Conservation (phyloP, 2,888 invertebrate species). For the Drosophila percnosoma region DNA sequence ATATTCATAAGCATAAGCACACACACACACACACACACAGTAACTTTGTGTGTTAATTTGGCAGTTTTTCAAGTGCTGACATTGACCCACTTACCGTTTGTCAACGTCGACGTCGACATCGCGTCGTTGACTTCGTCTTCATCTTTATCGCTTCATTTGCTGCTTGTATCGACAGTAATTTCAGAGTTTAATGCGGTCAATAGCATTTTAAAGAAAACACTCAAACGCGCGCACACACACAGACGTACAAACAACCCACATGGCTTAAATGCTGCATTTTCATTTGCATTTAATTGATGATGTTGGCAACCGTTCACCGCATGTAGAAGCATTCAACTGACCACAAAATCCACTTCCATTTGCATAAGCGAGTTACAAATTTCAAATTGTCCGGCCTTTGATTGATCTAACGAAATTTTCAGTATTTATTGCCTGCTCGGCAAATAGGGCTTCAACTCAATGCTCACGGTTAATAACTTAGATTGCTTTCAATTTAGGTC, state of each 20-base stretch:
- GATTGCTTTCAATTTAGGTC: neutral
- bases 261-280: slow-evolving; percentile 5
- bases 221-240: slow-evolving; percentile 1
- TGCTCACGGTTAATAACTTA: neutral
- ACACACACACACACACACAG: neutral
- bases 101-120: slow-evolving; percentile 53
- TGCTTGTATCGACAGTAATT: slow-evolving; percentile 38
- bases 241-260: slow-evolving; percentile 4
- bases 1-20: slow-evolving; percentile 6
- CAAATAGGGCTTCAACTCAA: neutral
- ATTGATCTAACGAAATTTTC: slow-evolving; percentile 18
- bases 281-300: slow-evolving; percentile 35
- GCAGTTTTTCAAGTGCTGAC: slow-evolving; percentile 78
- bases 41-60: slow-evolving; percentile 66
- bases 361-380: slow-evolving; percentile 53
- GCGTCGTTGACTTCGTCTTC: slow-evolving; percentile 44
- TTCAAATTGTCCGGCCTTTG: slow-evolving; percentile 12
- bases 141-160: slow-evolving; percentile 54
- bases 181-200: slow-evolving; percentile 73
- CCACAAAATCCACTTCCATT: slow-evolving; percentile 35
- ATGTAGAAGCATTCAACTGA: slow-evolving; percentile 7
- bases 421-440: slow-evolving; percentile 14
- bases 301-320: slow-evolving; percentile 2
- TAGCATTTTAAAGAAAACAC: slow-evolving; percentile 47
- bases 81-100: slow-evolving; percentile 78